Conservation (phyloP, 2,797 vertebrate species). For the Percopsis omiscomaycus region DNA sequence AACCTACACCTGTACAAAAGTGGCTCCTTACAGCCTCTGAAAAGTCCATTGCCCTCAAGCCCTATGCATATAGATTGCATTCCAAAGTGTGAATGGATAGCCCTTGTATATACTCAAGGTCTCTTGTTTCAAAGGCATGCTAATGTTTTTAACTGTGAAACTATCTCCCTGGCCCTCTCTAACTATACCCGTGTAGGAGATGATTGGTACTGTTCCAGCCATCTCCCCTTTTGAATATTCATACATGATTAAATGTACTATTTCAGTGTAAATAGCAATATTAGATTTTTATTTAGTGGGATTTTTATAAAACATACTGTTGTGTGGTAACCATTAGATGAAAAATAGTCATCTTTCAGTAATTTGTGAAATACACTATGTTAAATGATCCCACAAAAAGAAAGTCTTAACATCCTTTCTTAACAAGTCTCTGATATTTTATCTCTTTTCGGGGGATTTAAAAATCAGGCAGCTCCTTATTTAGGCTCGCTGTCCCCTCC, state of each 20-base stretch:
- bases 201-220: constrained; percentile 67
- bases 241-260: constrained; percentile 49
- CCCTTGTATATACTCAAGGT: constrained; percentile 70
- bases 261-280: too few species aligned
- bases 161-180: constrained; percentile 64
- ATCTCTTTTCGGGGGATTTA: constrained; percentile 37
- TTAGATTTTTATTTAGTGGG: too few species aligned
- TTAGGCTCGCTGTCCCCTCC: constrained; percentile 85
- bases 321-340: neutral
- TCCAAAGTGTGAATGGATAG: constrained; percentile 71
- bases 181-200: constrained; percentile 67
- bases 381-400: too few species aligned
- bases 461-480: constrained; percentile 56
- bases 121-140: constrained; percentile 77
- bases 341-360: too few species aligned
- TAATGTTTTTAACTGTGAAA: constrained; percentile 65
- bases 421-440: constrained; percentile 34
- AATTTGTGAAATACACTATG: too few species aligned
- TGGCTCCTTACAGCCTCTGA: constrained; percentile 54
- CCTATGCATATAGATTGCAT: constrained; percentile 75
- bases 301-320: neutral
- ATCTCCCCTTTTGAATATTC: constrained; percentile 63
- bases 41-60: constrained; percentile 67
- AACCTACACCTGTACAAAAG: constrained; percentile 66
- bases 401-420: neutral